A percentile compares a stretch with the other conserved stretches of the same genome.
Conservation (phyloP, 2,888 invertebrate genomes). For the Himalopsyche tibetana region DNA sequence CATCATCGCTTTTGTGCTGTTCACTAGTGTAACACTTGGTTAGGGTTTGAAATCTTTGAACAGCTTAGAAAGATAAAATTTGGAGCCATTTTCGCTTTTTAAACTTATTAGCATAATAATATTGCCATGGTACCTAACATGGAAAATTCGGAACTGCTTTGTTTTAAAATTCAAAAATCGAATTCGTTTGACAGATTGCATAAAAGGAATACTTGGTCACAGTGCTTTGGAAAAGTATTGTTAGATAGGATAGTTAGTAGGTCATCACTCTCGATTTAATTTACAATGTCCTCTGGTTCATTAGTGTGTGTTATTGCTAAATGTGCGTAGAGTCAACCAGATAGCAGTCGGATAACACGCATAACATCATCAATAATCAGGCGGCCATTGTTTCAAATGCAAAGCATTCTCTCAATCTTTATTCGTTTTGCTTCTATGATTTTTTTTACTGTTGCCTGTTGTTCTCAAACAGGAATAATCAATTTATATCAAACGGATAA, state of each 20-base stretch:
- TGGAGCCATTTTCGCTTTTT: too few species aligned
- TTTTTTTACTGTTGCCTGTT: background rate
- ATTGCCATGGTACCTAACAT: too few species aligned
- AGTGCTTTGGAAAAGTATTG: background rate
- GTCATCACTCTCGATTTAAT: slow-evolving; percentile 34
- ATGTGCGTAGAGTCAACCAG: slow-evolving; percentile 6
- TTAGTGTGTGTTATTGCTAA: slow-evolving; percentile 37
- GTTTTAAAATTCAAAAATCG: too few species aligned
- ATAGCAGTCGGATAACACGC: slow-evolving; percentile 18
- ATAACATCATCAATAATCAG: slow-evolving; percentile 38
- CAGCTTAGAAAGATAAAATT: too few species aligned
- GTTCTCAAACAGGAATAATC: slow-evolving; percentile 6
- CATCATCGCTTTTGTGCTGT: too few species aligned
- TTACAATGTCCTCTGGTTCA: slow-evolving; percentile 17
- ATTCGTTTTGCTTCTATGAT: background rate
- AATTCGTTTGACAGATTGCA: too few species aligned
- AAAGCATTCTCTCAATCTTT: slow-evolving; percentile 30
- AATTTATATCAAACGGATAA: background rate
- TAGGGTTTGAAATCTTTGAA: too few species aligned
- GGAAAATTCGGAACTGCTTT: too few species aligned
- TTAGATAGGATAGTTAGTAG: background rate
- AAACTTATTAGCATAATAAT: too few species aligned
- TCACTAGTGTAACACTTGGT: too few species aligned
- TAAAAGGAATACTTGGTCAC: background rate
- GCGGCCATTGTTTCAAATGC: slow-evolving; percentile 33